A percentile compares a stretch with the other conserved stretches of the same genome.
These are phyloP conservation scores for Podiceps cristatus DNA, from an alignment of 2,113 vertebrate genomes.

Conservation along the genomic window DNA sequence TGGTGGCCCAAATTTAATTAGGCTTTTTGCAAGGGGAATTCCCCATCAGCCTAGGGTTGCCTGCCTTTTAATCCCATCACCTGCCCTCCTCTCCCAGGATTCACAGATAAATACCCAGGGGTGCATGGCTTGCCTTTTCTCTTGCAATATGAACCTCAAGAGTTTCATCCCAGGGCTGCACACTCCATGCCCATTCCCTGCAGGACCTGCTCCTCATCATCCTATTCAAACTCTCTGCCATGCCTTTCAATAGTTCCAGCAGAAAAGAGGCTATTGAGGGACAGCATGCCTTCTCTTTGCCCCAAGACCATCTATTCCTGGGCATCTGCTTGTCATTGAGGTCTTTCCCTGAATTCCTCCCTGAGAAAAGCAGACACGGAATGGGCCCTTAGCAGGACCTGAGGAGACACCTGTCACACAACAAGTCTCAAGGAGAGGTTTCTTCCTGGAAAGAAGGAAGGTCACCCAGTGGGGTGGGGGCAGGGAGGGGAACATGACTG, in stretches of 20 bases:
- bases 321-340: neutral
- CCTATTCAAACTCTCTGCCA: accelerated
- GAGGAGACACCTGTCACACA: neutral
- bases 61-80: neutral
- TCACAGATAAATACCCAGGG: neutral
- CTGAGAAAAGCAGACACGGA: neutral
- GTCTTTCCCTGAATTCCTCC: neutral
- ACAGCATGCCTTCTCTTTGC: neutral
- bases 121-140: neutral
- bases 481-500: neutral
- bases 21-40: neutral
- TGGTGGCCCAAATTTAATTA: constrained; percentile 39
- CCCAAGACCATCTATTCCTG: neutral
- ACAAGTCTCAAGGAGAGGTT: neutral
- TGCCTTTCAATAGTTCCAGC: neutral
- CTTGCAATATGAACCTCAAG: neutral
- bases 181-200: accelerated
- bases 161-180: neutral
- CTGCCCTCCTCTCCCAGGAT: neutral
- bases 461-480: accelerated
- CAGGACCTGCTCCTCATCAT: neutral
- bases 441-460: neutral
- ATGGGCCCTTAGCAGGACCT: neutral
- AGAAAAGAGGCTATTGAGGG: neutral
- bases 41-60: neutral